Conservation (phyloP, 2,113 vertebrate genomes). For the Oreochromis tanganicae region DNA sequence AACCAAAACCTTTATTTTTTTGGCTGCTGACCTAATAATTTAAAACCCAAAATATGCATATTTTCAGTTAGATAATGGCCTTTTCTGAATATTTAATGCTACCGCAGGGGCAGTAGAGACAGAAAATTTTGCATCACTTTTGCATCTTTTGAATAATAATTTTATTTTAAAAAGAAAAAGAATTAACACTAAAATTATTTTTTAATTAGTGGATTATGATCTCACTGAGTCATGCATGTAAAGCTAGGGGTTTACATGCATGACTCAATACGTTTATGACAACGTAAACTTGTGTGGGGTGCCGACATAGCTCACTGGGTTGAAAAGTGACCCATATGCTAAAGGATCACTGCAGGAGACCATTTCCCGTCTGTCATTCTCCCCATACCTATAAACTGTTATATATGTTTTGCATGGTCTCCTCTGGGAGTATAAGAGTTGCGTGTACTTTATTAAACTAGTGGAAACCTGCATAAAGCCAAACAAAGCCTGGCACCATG, state of each 20-base stretch:
- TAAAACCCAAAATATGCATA: not conserved
- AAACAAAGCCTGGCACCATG: not conserved
- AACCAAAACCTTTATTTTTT: not conserved
- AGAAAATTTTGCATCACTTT: not conserved
- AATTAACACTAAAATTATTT: not conserved
- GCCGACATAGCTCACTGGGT: not conserved
- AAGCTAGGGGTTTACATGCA: not conserved
- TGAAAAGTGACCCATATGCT: not conserved
- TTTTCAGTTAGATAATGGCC: not conserved
- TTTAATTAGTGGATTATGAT: not conserved
- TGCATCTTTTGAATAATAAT: not conserved
- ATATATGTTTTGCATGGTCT: not conserved
- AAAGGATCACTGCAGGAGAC: not conserved
- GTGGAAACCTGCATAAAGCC: not conserved
- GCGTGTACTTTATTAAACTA: not conserved
- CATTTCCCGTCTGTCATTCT: not conserved
- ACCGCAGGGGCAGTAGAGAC: not conserved
- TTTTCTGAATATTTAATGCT: not conserved
- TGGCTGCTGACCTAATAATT: not conserved
- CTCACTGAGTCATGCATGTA: not conserved
- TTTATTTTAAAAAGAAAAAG: not conserved
- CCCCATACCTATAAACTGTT: not conserved
- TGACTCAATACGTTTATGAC: not conserved
- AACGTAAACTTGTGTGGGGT: not conserved
- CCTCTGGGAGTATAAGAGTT: not conserved